Conservation (phyloP, 2,888 invertebrate genomes). For the Rhamnusium bicolor region DNA sequence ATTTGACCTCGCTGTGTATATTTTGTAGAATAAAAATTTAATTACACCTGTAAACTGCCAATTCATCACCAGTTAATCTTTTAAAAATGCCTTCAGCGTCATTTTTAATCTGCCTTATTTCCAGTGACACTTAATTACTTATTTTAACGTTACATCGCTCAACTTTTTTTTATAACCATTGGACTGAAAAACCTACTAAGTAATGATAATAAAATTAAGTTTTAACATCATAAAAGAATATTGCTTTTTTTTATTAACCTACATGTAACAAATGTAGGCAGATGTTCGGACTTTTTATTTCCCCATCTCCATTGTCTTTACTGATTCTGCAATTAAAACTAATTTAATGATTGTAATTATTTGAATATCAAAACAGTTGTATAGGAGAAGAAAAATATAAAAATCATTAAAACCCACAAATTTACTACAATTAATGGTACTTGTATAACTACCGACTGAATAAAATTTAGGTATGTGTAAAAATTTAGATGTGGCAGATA, state of each 20-base stretch:
- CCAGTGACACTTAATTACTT: conserved; percentile 16
- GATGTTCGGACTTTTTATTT: conserved; percentile 17
- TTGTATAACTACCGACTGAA: not conserved
- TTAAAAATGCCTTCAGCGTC: conserved; percentile 34
- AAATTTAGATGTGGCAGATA: too few relatives aligned
- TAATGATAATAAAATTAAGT: conserved; percentile 22
- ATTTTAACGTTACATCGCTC: not conserved
- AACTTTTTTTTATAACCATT: not conserved
- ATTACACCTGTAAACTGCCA: conserved; percentile 53
- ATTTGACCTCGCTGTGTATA: not conserved
- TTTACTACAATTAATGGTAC: not conserved
- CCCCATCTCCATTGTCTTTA: not conserved
- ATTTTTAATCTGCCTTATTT: conserved; percentile 13
- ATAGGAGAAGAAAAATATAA: not conserved
- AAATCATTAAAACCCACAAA: not conserved
- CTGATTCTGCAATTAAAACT: conserved; percentile 1
- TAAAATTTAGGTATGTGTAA: not conserved
- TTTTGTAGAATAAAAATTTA: conserved; percentile 43
- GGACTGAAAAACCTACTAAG: not conserved
- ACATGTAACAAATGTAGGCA: conserved; percentile 12
- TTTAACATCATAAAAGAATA: conserved; percentile 19
- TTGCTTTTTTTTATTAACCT: conserved; percentile 15
- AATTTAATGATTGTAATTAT: not conserved
- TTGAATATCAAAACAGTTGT: conserved; percentile 22
- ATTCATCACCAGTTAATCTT: conserved; percentile 54